Evolutionary conservation across 92 coral and sea anemone genomes (phyloP), one percentile per base, ranked within the genome.

Genomic region (Porites rus): DNA sequence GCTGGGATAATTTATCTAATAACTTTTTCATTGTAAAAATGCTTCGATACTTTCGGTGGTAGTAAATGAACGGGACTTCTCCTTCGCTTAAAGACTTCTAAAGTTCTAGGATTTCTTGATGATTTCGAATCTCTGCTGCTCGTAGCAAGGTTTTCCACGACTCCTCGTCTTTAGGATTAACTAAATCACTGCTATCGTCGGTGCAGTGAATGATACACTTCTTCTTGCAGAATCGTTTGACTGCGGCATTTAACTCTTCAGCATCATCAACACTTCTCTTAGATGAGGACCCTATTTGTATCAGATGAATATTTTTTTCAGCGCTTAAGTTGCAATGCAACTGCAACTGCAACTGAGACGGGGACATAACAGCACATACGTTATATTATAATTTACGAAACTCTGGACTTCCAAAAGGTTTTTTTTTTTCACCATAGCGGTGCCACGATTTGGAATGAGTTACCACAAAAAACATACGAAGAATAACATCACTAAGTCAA

Each of bases 11-110:
- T 69, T 77, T 87, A 51, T 91, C 91, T 82, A 87, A 77, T 58
- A 81, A 66, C 77, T 87, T 87, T 82, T 91, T 86, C 93, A 91
- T 86, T 69, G 93, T 90, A 65, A 90, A 90, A 61, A 86, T 7
- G 68, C 90, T 86, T 64, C 88, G 88, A 53, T 91, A 90, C 82
- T 86, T 87, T 74, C 88, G 75, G 74, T 90, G 90, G 85, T 90
- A 86, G 53, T 74, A 74, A 54, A 86, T 82, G 77, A 24, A 17
- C 18, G 78, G 78, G 76, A 81, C 78, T 63, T 90, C 74, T 52
- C 75, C 92, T 67, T 88, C 88, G 25, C 65, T 77, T 74, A 72
- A 25, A 20, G 89, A 61, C 76, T 46, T 54, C 19, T 86, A 54
- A 19, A 76, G 18, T 65, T 83, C 88, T 50, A 88, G 61, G 17